Conservation (phyloP, 2,113 vertebrate genomes). For the Lophochroa leadbeateri region DNA sequence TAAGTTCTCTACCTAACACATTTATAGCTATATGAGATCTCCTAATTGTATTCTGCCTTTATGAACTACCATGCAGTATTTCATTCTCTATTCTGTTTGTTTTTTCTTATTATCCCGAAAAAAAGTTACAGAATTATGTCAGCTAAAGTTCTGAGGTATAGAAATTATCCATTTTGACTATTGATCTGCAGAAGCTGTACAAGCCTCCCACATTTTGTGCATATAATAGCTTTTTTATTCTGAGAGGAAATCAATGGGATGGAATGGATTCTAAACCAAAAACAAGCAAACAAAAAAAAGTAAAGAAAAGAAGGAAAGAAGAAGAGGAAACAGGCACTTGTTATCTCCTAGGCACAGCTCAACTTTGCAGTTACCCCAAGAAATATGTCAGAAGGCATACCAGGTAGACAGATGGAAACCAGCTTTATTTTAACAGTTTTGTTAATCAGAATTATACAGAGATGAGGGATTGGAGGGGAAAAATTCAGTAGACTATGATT, state of each 20-base stretch:
- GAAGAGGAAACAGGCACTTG: background rate
- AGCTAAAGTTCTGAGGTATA: background rate
- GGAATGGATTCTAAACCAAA: background rate
- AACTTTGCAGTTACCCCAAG: background rate
- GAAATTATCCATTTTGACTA: background rate
- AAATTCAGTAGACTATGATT: background rate
- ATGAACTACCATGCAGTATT: background rate
- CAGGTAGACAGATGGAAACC: background rate
- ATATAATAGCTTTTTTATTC: background rate
- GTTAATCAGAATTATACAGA: background rate
- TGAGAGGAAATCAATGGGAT: background rate
- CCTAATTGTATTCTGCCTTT: conserved; percentile 37
- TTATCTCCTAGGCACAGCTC: background rate
- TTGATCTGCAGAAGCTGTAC: background rate
- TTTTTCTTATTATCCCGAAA: background rate
- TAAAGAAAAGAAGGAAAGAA: rapidly evolving
- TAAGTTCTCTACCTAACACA: conserved; percentile 51
- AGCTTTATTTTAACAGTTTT: background rate
- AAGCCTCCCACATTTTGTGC: background rate
- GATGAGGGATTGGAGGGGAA: background rate
- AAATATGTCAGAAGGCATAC: background rate
- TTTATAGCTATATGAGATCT: conserved; percentile 11
- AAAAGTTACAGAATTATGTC: background rate
- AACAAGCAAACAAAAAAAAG: too few species aligned
- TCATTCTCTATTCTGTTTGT: background rate